Evolutionary conservation across 2,113 vertebrate species (phyloP), one percentile per base, ranked within the genome.

Genomic region (Kryptolebias marmoratus): DNA sequence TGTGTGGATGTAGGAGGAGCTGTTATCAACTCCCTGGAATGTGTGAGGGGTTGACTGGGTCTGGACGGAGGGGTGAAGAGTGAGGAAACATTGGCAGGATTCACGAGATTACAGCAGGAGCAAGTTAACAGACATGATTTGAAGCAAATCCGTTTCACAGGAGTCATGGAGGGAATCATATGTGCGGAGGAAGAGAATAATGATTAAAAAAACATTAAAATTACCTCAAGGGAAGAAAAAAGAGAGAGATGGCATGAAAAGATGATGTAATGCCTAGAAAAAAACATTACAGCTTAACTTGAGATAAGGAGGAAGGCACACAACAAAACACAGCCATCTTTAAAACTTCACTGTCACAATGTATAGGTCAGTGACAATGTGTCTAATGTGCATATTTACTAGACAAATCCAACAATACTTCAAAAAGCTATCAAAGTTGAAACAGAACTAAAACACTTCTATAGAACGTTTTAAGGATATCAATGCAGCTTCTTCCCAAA

Each of bases 21-120:
- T 54, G 68, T 63, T 90, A 90, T 91, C 91, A 86, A 60, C 62
- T 47, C 80, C 22, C 30, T 83, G 91, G 89, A 91, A 91, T 92
- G 91, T 89, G 80, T 86, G 65, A 80, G 71, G 59, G 48, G 48
- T 76, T 75, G 77, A 82, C 71, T 69, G 75, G 48, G 73, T 62
- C 73, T 71, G 68, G 68, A 79, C 58, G 77, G 62, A 65, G 50
- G 60, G 77, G 68, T 72, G 74, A 64, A 50, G 54, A 59, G 63
- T 70, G 75, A 84, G 56, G 53, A 68, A 48, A 78, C 57, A 70
- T 36, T 28, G 28, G 4, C 13, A 71, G 72, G 45, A 64, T 30
- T 62, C 64, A 60, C 14, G 48, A 70, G 66, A 64, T 67, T 52
- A 60, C 30, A 70, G 44, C 0, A 18, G 0, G 64, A 15, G 22